These are phyloP conservation scores for Megalopta genalis DNA, from an alignment of 1,140 invertebrate species.

Conservation along the genomic window DNA sequence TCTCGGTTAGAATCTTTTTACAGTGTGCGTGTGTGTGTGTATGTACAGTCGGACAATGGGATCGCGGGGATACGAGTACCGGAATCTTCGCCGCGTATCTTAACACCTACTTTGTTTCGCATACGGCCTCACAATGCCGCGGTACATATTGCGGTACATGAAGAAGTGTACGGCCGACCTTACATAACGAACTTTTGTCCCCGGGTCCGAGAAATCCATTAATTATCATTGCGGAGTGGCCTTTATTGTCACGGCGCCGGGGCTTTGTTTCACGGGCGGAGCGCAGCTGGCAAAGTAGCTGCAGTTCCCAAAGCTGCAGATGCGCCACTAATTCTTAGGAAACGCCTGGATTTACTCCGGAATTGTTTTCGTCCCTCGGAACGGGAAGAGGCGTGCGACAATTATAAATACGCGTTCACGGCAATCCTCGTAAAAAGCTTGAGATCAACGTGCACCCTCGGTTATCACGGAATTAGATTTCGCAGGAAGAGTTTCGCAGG, in stretches of 20 bases:
- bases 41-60: slow-evolving; percentile 4
- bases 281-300: slow-evolving; percentile 39
- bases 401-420: neutral
- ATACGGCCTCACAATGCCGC: slow-evolving; percentile 4
- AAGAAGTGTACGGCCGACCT: neutral
- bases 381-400: neutral
- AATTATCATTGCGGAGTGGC: slow-evolving; percentile 51
- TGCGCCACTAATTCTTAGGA: slow-evolving; percentile 35
- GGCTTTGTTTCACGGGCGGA: slow-evolving; percentile 48
- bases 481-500: too few relatives aligned
- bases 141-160: slow-evolving; percentile 16
- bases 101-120: slow-evolving; percentile 31
- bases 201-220: slow-evolving; percentile 40
- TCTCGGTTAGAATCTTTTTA: neutral
- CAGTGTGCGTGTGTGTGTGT: too few relatives aligned
- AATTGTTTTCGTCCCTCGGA: neutral
- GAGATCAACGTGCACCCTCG: neutral
- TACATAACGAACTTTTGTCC: slow-evolving; percentile 44
- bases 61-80: neutral
- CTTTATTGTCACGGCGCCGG: slow-evolving; percentile 48
- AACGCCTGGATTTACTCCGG: slow-evolving; percentile 14
- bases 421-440: neutral
- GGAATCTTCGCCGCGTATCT: slow-evolving; percentile 18
- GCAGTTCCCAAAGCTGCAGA: slow-evolving; percentile 26
- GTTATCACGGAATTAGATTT: neutral